These are phyloP conservation scores for Novumbra hubbsi DNA, from an alignment of 2,797 vertebrate genomes.

Conservation along the genomic window DNA sequence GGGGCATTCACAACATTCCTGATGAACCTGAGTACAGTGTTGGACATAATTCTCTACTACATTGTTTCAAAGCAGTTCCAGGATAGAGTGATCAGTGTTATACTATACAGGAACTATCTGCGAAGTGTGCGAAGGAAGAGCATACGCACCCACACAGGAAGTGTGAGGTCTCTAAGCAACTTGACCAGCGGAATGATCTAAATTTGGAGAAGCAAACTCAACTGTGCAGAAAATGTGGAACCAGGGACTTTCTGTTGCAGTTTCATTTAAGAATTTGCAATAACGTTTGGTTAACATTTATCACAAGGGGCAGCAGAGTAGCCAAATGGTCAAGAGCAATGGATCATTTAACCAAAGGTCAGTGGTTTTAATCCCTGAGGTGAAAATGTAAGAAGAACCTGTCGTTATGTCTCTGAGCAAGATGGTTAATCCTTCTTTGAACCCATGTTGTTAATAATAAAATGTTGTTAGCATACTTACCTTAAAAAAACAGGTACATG, in stretches of 20 bases:
- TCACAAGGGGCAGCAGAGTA: too few relatives aligned
- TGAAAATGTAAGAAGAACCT: too few relatives aligned
- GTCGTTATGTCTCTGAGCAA: too few relatives aligned
- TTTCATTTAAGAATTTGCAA: too few relatives aligned
- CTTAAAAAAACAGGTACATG: too few relatives aligned
- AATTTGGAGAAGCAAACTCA: slow-evolving; percentile 24
- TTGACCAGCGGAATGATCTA: slow-evolving; percentile 89
- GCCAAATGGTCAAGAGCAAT: too few relatives aligned
- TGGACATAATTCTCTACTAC: slow-evolving; percentile 94
- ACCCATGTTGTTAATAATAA: too few relatives aligned
- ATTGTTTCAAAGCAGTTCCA: slow-evolving; percentile 98
- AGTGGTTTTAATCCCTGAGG: too few relatives aligned
- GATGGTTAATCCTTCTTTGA: too few relatives aligned
- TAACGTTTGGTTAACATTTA: background rate
- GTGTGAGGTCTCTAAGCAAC: slow-evolving; percentile 88
- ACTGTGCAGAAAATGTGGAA: background rate
- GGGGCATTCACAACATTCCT: slow-evolving; percentile 90
- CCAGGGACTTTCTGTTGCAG: background rate
- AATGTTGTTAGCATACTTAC: too few relatives aligned
- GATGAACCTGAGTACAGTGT: slow-evolving; percentile 93
- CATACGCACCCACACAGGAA: slow-evolving; percentile 79
- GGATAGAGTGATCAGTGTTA: slow-evolving; percentile 93
- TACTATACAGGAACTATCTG: slow-evolving; percentile 93
- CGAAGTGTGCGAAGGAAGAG: slow-evolving; percentile 92
- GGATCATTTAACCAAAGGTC: too few relatives aligned